A percentile compares a stretch with the other conserved stretches of the same genome.
phyloP scores from a whole-genome alignment of 35 echinoderm and acorn worm species.

The Stichopus chloronotus region DNA sequence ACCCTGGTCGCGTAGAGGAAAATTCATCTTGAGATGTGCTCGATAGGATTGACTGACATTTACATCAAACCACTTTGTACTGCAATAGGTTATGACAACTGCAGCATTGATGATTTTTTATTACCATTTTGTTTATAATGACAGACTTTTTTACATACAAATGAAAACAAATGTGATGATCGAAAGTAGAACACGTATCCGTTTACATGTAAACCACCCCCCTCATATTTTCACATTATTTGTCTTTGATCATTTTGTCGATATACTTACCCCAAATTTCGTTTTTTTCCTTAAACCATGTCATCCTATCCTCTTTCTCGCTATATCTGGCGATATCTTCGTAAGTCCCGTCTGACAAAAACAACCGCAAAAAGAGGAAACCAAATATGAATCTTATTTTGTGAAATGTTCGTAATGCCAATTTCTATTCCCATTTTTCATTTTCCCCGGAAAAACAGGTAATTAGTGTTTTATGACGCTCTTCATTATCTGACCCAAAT shows the following conservation, averaged over 20 bases:
- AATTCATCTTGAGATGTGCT: too few relatives aligned
- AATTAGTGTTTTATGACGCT: not conserved
- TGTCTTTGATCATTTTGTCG: not conserved
- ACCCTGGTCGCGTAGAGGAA: too few relatives aligned
- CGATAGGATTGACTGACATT: too few relatives aligned
- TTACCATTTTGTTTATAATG: too few relatives aligned
- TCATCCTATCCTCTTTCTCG: conserved; percentile 40
- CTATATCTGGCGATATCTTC: conserved; percentile 37
- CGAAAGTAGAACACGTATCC: too few relatives aligned
- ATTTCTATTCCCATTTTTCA: not conserved
- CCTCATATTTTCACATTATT: too few relatives aligned
- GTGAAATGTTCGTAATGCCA: not conserved
- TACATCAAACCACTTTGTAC: too few relatives aligned
- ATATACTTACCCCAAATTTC: conserved; percentile 57
- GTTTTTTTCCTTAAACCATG: conserved; percentile 3
- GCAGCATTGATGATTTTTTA: too few relatives aligned
- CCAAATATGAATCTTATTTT: not conserved
- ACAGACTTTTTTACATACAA: too few relatives aligned
- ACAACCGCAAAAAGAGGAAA: not conserved
- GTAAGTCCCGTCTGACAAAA: conserved; percentile 41
- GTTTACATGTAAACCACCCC: too few relatives aligned
- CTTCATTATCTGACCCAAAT: not conserved
- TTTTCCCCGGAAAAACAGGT: not conserved
- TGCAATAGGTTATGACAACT: too few relatives aligned
- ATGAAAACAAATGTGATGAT: too few relatives aligned